phyloP scores from a whole-genome alignment of 2,888 invertebrate species.

The Agonum fuliginosum region DNA sequence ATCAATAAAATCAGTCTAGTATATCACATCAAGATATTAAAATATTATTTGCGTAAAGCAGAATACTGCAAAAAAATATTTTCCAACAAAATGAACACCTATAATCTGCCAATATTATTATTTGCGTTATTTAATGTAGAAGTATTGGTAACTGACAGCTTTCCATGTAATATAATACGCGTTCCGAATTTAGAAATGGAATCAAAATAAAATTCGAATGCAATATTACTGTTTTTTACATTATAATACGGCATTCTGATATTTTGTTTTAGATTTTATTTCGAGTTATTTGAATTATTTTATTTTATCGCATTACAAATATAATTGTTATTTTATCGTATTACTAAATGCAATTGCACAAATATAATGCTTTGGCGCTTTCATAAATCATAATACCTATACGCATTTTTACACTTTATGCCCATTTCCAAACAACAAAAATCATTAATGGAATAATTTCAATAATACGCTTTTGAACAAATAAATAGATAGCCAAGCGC shows the following conservation, averaged over 20 bases:
- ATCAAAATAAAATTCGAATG: slow-evolving; percentile 24
- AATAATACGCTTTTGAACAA: too few relatives aligned
- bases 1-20: slow-evolving; percentile 18
- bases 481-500: too few relatives aligned
- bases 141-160: slow-evolving; percentile 45
- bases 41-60: slow-evolving; percentile 20
- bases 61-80: background rate
- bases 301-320: slow-evolving; percentile 1
- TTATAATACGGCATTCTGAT: background rate
- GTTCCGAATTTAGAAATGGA: slow-evolving; percentile 14
- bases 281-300: background rate
- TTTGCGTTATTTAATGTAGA: slow-evolving; percentile 39
- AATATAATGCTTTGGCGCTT: background rate
- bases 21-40: slow-evolving; percentile 31
- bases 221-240: background rate
- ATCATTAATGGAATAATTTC: too few relatives aligned
- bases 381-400: slow-evolving; percentile 9
- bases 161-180: slow-evolving; percentile 51
- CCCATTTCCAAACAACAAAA: too few relatives aligned
- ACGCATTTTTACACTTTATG: too few relatives aligned
- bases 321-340: background rate
- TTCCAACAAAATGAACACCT: slow-evolving; percentile 29
- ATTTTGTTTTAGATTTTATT: too few relatives aligned
- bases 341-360: slow-evolving; percentile 1
- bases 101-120: slow-evolving; percentile 40